Percentiles rank a stretch among this genome's conserved stretches.
phyloP scores from a whole-genome alignment of 2,797 vertebrate genomes.

The Pitangus sulphuratus region DNA sequence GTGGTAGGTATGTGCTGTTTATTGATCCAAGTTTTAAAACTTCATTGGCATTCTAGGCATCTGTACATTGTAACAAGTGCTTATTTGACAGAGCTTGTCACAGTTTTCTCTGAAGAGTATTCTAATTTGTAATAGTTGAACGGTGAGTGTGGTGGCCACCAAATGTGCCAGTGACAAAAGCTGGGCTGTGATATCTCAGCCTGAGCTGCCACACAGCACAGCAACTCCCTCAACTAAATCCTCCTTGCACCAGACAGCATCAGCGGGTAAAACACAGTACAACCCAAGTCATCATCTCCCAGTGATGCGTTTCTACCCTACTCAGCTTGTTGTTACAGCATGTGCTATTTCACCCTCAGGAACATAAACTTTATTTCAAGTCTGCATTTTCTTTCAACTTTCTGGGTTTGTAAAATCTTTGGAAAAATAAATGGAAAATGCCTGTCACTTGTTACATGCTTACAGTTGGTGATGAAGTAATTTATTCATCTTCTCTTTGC shows the following conservation, averaged over 20 bases:
- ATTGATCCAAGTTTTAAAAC: background rate
- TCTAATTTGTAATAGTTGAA: background rate
- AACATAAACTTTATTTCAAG: background rate
- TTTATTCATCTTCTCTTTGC: background rate
- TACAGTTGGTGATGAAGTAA: background rate
- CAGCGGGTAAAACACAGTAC: background rate
- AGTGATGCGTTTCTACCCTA: background rate
- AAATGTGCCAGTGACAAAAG: background rate
- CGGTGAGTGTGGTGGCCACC: rapidly evolving
- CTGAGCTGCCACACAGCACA: background rate
- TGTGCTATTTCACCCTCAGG: background rate
- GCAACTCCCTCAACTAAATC: background rate
- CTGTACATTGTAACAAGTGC: background rate
- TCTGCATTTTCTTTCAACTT: background rate
- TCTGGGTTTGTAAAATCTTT: background rate
- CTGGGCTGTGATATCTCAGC: background rate
- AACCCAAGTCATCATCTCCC: background rate
- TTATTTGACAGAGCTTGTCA: background rate
- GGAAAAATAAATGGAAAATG: background rate
- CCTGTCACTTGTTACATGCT: background rate
- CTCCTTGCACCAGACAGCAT: background rate
- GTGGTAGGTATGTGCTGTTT: background rate
- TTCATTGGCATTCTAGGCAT: background rate
- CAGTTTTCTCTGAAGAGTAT: background rate
- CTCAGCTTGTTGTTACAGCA: background rate